Base-by-base conservation (phyloP, 2,113 vertebrate genomes). In the Archocentrus centrarchus region DNA sequence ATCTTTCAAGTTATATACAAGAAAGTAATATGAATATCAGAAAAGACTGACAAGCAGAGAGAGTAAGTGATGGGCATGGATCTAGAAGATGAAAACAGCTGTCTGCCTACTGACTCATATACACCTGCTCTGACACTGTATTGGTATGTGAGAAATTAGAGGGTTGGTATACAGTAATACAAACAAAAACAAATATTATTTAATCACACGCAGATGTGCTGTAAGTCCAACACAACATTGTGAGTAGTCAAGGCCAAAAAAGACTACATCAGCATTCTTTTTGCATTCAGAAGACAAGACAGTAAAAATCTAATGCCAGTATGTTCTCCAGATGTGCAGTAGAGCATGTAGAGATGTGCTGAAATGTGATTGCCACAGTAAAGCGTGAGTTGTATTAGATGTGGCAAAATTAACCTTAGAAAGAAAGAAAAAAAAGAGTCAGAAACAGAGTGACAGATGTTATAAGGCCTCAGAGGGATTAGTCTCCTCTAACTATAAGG, bases 371-470 rank as follows among this genome's bases (percentile, higher is more conserved):
- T 20, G 10, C 24, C 18, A 73, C 20, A 55, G 18, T 73, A 53
- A 32, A 32, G 66, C 20, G 5, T 73, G 24, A 53, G 41, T 53
- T 14, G 68, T 73, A n/a, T 22, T 32, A 32, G 68, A 73, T 35
- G 60, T 80, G 75, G 37, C 22, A 57, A 41, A 81, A 41, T 66
- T 24, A 57, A 86, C 85, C 83, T 79, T 63, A 24, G 70, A 83
- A 83, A 90, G 44, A 57, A 83, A 13, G 35, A 83, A 86, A 37
- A 89, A 35, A 68, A 55, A 58, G 39, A 58, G 37, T 75, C 24
- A 53, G 78, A 85, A 47, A 59, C 60, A 80, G 68, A 86, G 59
- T 44, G 87, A 86, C 85, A 90, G 88, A 91, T 92, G 88, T 84
- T 84, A 39, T 66, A 68, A 27, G 76, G 70, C 79, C 87, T 90